A percentile compares a stretch with the other conserved stretches of the same genome.
phyloP scores from a whole-genome alignment of 2,113 vertebrate species.

The Ceuthmochares aereus region DNA sequence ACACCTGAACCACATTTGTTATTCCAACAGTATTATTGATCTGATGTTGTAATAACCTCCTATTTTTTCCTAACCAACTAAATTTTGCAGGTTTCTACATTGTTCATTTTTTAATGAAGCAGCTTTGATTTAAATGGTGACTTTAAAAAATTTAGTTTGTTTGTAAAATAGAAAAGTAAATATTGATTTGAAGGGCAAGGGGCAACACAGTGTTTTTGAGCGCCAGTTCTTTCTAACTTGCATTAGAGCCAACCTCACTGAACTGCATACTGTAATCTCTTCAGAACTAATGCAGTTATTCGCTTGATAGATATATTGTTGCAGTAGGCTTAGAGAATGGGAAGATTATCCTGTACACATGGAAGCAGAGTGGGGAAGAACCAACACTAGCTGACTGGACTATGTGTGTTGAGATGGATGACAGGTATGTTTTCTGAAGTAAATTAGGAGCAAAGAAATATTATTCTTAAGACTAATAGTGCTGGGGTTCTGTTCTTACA shows the following conservation, averaged over 20 bases:
- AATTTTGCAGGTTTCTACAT: not conserved
- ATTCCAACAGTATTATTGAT: not conserved
- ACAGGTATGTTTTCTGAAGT: constrained; percentile 82
- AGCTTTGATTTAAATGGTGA: not conserved
- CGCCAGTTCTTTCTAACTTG: not conserved
- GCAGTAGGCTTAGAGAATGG: constrained; percentile 91
- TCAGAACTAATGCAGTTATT: not conserved
- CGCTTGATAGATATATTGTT: constrained; percentile 83
- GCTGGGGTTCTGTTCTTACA: not conserved
- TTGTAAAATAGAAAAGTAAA: not conserved
- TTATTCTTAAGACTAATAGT: not conserved
- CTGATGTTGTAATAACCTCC: not conserved
- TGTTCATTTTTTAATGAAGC: not conserved
- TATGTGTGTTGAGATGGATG: constrained; percentile 76
- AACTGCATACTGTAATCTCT: not conserved
- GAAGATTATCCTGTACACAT: constrained; percentile 86
- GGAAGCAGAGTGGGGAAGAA: constrained; percentile 79
- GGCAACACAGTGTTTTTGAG: not conserved
- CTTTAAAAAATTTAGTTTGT: no score
- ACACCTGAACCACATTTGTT: not conserved
- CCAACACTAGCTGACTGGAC: constrained; percentile 83
- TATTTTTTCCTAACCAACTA: not conserved
- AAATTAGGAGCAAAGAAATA: not conserved
- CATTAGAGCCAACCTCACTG: not conserved
- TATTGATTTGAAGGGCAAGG: not conserved